Base-by-base conservation (phyloP, 1,140 invertebrate genomes). In the Drosophila tropicalis region DNA sequence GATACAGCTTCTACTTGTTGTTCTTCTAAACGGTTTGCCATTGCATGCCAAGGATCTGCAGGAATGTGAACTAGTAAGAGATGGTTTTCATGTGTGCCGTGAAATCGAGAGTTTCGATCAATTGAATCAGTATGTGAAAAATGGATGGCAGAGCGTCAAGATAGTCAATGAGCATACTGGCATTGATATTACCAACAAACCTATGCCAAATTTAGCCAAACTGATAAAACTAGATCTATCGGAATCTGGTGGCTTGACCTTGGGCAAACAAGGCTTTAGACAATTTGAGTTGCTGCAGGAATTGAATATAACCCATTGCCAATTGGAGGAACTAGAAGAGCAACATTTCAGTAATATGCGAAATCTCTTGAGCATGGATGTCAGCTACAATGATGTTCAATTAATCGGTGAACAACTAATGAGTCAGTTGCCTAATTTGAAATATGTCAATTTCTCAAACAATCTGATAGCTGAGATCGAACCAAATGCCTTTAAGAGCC, bases 371-470 rank as follows among this genome's bases (percentile, higher is more conserved):
- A 76, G 29, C 44, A 41, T 92, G 1, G 89, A 92, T 76, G 72
- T 55, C 12, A 91, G 89, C 66, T 66, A 51, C 62, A 92, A 92
- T 57, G 72, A 79, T 17, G 60, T 91, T 12, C 58, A 61, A 22
- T 4, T 56, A 0, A 60, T 91, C 5, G 79, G 55, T 0, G 22
- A 36, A 3, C 41, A 54, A 3, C 44, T 68, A n/a, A 65, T 81
- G 64, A 64, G 54, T 4, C 65, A 70, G 32, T 17, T 91, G 44
- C 32, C 56, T 4, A 63, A 76, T 19, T 64, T 91, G 41, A 75
- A 72, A 10, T 75, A 79, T n/a, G 81, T 63, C 4, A 91, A 91
- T 55, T 90, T 91, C 41, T 91, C 90, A 1, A 70, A 81, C 7
- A 91, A 91, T 61, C 36, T 73, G 2, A 77, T 92, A 32, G 68